Percentiles rank a stretch among this genome's conserved stretches.
These are phyloP conservation scores for Pandion haliaetus DNA, from an alignment of 2,113 vertebrate species.

Conservation along the genomic window DNA sequence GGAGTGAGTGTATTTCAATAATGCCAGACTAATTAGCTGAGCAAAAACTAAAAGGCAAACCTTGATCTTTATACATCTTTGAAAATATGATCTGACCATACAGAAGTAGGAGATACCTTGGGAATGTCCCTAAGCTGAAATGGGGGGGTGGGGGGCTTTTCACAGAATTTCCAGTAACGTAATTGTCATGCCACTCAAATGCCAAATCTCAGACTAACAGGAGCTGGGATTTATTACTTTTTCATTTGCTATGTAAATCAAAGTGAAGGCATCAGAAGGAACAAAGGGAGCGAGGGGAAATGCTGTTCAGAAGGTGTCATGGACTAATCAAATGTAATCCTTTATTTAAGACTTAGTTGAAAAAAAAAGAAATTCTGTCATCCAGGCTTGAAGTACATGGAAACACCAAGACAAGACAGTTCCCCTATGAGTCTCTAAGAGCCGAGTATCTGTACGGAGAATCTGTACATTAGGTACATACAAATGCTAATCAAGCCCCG, in stretches of 20 bases:
- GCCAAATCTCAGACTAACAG: neutral
- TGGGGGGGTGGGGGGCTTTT: too few relatives aligned
- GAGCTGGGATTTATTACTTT: neutral
- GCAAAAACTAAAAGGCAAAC: neutral
- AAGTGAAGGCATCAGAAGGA: neutral
- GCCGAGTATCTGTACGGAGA: neutral
- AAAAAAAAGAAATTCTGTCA: neutral
- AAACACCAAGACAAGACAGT: neutral
- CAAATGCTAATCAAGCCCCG: neutral
- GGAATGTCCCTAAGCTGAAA: neutral
- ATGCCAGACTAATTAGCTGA: neutral
- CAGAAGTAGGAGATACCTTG: neutral
- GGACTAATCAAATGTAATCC: neutral
- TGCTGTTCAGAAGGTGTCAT: neutral
- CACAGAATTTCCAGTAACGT: neutral
- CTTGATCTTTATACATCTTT: neutral
- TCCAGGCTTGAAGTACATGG: neutral
- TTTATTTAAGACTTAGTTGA: neutral
- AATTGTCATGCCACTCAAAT: neutral
- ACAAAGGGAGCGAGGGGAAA: neutral
- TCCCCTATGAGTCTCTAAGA: neutral
- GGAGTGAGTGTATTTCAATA: neutral
- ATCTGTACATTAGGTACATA: neutral
- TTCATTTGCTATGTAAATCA: conserved; percentile 6
- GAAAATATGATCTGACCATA: accelerated